Evolutionary conservation across 1,140 invertebrate genomes (phyloP).

Genomic region (Lordiphosa stackelbergi): DNA sequence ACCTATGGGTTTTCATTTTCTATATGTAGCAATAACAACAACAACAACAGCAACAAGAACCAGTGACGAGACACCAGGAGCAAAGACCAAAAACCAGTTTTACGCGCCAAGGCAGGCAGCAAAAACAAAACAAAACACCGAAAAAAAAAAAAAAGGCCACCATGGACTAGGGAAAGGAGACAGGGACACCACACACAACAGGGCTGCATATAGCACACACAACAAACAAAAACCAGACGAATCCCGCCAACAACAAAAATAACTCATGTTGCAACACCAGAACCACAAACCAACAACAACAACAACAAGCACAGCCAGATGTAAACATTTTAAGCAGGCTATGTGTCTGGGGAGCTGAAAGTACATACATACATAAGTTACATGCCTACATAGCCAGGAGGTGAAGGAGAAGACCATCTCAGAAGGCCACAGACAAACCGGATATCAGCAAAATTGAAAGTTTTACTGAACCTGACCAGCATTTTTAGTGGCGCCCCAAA

Average conservation of each 20-base stretch:
- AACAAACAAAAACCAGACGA: conserved; percentile 15
- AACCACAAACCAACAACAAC: conserved; percentile 19
- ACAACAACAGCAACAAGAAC: conserved; percentile 27
- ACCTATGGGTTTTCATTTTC: conserved; percentile 57
- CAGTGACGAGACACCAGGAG: conserved; percentile 21
- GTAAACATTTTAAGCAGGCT: conserved; percentile 11
- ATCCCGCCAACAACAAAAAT: conserved; percentile 30
- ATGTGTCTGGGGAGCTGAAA: too few relatives aligned
- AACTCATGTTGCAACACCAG: conserved; percentile 42
- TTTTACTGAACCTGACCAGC: conserved; percentile 40
- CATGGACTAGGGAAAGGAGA: conserved; percentile 18
- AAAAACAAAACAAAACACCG: conserved; percentile 12
- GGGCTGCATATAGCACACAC: conserved; percentile 33
- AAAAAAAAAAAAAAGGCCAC: conserved; percentile 31
- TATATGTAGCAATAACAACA: conserved; percentile 28
- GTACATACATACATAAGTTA: background rate
- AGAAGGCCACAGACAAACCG: conserved; percentile 51
- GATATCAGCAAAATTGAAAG: conserved; percentile 70
- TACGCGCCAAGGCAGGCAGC: conserved; percentile 44
- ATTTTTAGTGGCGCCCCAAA: conserved; percentile 22
- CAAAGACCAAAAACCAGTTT: conserved; percentile 59
- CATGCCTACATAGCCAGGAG: conserved; percentile 3
- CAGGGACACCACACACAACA: conserved; percentile 7
- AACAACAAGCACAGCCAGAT: conserved; percentile 10
- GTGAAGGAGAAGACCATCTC: background rate